Evolutionary conservation across 1,140 invertebrate species (phyloP).

Genomic region (Ericerus pela): DNA sequence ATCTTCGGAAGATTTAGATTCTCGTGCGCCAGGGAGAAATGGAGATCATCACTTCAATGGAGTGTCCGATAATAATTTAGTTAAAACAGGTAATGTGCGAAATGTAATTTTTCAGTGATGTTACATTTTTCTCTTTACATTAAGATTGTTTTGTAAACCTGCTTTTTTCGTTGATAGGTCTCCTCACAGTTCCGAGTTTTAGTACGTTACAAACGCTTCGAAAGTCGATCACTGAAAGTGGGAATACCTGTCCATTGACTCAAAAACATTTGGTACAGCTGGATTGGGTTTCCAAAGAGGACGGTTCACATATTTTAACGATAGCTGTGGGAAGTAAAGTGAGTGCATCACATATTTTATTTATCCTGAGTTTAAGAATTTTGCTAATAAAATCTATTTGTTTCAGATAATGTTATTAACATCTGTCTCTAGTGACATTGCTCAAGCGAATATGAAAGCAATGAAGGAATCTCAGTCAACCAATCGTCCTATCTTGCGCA

Average conservation of each 20-base stretch:
- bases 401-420: constrained; percentile 57
- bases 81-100: constrained; percentile 21
- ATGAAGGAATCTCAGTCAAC: constrained; percentile 68
- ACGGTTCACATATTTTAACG: constrained; percentile 94
- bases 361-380: neutral
- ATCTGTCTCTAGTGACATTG: constrained; percentile 73
- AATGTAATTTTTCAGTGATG: neutral
- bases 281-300: constrained; percentile 98
- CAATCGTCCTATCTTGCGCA: constrained; percentile 65
- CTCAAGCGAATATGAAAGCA: constrained; percentile 74
- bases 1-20: constrained; percentile 26
- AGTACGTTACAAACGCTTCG: constrained; percentile 77
- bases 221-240: constrained; percentile 78
- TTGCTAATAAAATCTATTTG: neutral
- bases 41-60: constrained; percentile 19
- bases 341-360: constrained; percentile 3
- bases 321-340: constrained; percentile 85
- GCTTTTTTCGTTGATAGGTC: constrained; percentile 31
- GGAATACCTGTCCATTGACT: constrained; percentile 72
- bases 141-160: neutral
- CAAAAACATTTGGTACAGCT: constrained; percentile 78
- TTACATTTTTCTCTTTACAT: neutral
- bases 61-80: constrained; percentile 22
- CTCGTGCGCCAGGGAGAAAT: constrained; percentile 19
- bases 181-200: constrained; percentile 80